phyloP scores from a whole-genome alignment of 1,140 invertebrate species.

The Trichogramma pretiosum region DNA sequence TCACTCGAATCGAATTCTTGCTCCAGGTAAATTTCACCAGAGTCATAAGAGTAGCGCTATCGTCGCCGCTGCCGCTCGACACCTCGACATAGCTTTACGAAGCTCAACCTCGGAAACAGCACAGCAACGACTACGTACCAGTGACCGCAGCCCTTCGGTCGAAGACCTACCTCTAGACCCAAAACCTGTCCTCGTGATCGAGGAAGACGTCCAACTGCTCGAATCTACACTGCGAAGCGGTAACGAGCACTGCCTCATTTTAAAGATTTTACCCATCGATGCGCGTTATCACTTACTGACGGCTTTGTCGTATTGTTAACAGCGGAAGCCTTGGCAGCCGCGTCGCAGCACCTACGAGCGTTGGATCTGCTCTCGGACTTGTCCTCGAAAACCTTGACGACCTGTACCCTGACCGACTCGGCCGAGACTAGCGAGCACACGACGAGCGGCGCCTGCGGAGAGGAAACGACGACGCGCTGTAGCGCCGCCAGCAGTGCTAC shows the following conservation, averaged over 20 bases:
- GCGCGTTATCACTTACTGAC: background rate
- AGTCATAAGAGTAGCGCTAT: conserved; percentile 4
- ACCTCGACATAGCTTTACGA: conserved; percentile 10
- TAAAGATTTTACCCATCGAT: no score
- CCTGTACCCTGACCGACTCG: background rate
- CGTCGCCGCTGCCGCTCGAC: conserved; percentile 6
- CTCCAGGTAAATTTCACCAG: conserved; percentile 4
- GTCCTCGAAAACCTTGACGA: background rate
- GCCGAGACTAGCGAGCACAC: conserved; percentile 13
- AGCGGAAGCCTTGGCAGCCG: no score
- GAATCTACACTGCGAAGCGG: background rate
- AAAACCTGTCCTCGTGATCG: conserved; percentile 26
- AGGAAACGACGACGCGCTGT: background rate
- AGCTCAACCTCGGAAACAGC: background rate
- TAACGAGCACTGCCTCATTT: no score
- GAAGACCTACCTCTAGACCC: conserved; percentile 73
- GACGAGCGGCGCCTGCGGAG: conserved; percentile 4
- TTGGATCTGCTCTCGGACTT: no score
- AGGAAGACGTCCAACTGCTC: background rate
- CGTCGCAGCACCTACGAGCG: no score
- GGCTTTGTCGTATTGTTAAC: no score
- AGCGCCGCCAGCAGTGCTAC: background rate
- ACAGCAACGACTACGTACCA: conserved; percentile 39
- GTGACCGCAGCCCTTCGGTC: conserved; percentile 67
- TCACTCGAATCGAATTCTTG: no score